phyloP scores from a whole-genome alignment of 1,140 invertebrate species.

The Lepidurus arcticus region DNA sequence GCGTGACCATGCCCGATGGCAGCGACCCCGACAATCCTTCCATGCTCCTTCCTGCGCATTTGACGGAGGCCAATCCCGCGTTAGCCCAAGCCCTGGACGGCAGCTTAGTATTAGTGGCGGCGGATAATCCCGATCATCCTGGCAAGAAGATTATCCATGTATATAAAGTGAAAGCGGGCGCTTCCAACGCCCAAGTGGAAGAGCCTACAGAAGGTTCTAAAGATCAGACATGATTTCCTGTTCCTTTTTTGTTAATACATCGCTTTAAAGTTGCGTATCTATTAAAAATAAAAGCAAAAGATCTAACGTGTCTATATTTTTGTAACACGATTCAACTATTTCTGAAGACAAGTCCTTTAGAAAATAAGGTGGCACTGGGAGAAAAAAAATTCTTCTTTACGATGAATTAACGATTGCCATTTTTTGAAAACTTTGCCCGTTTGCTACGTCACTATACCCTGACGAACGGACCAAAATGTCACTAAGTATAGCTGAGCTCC shows the following conservation, averaged over 20 bases:
- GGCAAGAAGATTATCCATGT: conserved; percentile 23
- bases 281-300: too few relatives aligned
- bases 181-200: background rate
- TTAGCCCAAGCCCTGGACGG: conserved; percentile 26
- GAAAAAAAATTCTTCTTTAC: too few relatives aligned
- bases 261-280: background rate
- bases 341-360: too few relatives aligned
- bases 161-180: background rate
- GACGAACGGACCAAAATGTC: too few relatives aligned
- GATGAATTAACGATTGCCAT: too few relatives aligned
- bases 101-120: conserved; percentile 26
- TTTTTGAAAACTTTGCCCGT: too few relatives aligned
- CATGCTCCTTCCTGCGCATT: background rate
- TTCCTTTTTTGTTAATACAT: conserved; percentile 11
- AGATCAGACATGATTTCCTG: background rate
- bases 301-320: too few relatives aligned
- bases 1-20: conserved; percentile 2
- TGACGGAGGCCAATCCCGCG: conserved; percentile 28
- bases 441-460: too few relatives aligned
- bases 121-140: conserved; percentile 24
- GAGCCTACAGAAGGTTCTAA: background rate
- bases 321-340: too few relatives aligned
- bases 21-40: conserved; percentile 20
- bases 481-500: too few relatives aligned
- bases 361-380: too few relatives aligned